A percentile compares a stretch with the other conserved stretches of the same genome.
phyloP scores from a whole-genome alignment of 2,797 vertebrate genomes.

The Cirrhinus molitorella region DNA sequence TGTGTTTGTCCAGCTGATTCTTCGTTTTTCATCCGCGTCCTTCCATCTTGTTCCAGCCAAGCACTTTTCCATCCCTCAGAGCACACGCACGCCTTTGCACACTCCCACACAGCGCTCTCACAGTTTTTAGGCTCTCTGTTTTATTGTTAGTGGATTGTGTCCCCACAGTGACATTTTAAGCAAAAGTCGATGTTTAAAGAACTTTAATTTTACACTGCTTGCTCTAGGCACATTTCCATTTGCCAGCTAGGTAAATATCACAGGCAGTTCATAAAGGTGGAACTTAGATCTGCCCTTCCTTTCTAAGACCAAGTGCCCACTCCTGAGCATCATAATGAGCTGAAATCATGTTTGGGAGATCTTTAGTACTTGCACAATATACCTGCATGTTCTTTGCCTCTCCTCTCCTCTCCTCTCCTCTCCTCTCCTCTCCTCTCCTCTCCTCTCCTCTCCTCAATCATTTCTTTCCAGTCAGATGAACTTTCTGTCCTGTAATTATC shows the following conservation, averaged over 20 bases:
- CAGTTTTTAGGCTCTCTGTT: constrained; percentile 56
- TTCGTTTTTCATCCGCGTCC: constrained; percentile 54
- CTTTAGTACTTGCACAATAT: constrained; percentile 4
- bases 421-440: neutral
- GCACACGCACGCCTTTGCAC: constrained; percentile 45
- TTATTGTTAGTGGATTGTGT: constrained; percentile 60
- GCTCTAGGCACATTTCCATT: constrained; percentile 20
- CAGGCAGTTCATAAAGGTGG: neutral
- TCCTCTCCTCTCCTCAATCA: neutral
- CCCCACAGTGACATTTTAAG: constrained; percentile 19
- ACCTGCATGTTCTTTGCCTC: neutral
- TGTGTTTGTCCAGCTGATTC: constrained; percentile 62
- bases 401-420: neutral
- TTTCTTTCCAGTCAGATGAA: neutral
- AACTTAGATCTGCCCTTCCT: neutral
- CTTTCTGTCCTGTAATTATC: constrained; percentile 26
- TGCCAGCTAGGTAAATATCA: constrained; percentile 19
- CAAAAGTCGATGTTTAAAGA: constrained; percentile 8
- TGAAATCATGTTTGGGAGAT: neutral
- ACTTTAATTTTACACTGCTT: neutral
- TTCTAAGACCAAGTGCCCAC: neutral
- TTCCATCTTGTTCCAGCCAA: constrained; percentile 56
- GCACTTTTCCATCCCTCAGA: constrained; percentile 46
- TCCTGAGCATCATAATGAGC: neutral
- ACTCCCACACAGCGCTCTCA: constrained; percentile 47